A percentile compares a stretch with the other conserved stretches of the same genome.
These are phyloP conservation scores for Apamea anceps DNA, from an alignment of 2,888 invertebrate genomes.

Conservation along the genomic window DNA sequence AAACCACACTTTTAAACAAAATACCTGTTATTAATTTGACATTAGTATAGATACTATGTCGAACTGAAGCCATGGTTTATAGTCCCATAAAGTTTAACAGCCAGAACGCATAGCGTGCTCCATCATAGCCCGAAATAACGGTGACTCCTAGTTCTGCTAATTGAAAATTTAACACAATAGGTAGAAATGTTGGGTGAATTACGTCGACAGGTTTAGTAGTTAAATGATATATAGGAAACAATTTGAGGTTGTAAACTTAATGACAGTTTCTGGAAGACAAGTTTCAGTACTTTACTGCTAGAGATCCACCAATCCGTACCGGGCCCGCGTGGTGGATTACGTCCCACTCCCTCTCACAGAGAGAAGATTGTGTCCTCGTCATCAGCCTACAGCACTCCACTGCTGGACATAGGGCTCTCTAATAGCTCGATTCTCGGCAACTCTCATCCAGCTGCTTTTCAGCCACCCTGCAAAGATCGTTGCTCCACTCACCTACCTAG, in stretches of 20 bases:
- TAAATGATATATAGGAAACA: slow-evolving; percentile 17
- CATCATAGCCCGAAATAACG: slow-evolving; percentile 43
- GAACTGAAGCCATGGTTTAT: slow-evolving; percentile 46
- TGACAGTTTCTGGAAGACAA: neutral
- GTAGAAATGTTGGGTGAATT: slow-evolving; percentile 11
- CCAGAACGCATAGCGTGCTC: slow-evolving; percentile 41
- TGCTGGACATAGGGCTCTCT: too few relatives aligned
- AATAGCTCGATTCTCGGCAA: too few relatives aligned
- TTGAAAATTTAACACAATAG: slow-evolving; percentile 49
- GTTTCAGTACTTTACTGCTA: neutral
- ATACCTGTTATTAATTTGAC: slow-evolving; percentile 44
- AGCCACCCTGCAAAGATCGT: too few relatives aligned
- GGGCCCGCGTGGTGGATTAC: neutral
- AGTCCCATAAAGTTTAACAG: slow-evolving; percentile 44
- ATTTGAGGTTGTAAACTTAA: neutral
- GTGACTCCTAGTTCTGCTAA: slow-evolving; percentile 51
- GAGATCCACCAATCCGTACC: neutral
- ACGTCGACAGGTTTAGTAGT: slow-evolving; percentile 7
- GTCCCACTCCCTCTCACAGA: neutral
- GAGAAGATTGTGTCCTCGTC: too few relatives aligned
- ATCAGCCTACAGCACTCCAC: too few relatives aligned
- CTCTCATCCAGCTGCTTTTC: too few relatives aligned
- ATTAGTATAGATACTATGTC: slow-evolving; percentile 38
- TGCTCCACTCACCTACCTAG: too few relatives aligned
- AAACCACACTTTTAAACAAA: neutral